Evolutionary conservation across 2,888 invertebrate genomes (phyloP).

Genomic region (Agrilus biguttatus): DNA sequence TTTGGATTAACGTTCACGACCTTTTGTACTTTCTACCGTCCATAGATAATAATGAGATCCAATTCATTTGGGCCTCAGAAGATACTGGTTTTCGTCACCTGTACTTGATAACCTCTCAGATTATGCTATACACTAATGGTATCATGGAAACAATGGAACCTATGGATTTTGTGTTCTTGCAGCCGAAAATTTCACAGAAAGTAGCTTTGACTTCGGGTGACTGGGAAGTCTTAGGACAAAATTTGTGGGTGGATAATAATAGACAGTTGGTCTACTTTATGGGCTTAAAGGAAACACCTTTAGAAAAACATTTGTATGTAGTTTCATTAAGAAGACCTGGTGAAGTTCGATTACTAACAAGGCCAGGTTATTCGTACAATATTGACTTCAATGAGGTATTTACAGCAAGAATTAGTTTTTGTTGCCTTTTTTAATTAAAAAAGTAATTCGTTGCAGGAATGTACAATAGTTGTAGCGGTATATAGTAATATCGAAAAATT

Average conservation of each 20-base stretch:
- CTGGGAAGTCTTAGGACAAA: slow-evolving; percentile 82
- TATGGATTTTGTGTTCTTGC: slow-evolving; percentile 35
- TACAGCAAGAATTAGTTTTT: slow-evolving; percentile 5
- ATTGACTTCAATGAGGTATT: slow-evolving; percentile 65
- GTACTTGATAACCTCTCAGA: slow-evolving; percentile 58
- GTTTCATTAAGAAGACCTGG: slow-evolving; percentile 59
- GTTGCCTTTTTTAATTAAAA: neutral
- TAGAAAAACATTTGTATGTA: slow-evolving; percentile 87
- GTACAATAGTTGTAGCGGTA: slow-evolving; percentile 67
- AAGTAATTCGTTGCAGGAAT: slow-evolving; percentile 40
- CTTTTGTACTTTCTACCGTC: slow-evolving; percentile 69
- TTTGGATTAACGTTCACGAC: slow-evolving; percentile 95
- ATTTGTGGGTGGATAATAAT: slow-evolving; percentile 75
- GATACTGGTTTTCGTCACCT: slow-evolving; percentile 82
- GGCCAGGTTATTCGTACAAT: slow-evolving; percentile 72
- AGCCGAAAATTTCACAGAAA: slow-evolving; percentile 53
- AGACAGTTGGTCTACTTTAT: slow-evolving; percentile 79
- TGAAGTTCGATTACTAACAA: slow-evolving; percentile 61
- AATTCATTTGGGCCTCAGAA: slow-evolving; percentile 87
- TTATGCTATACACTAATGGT: slow-evolving; percentile 39
- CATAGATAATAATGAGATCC: slow-evolving; percentile 32
- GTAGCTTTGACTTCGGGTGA: slow-evolving; percentile 73
- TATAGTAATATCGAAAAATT: slow-evolving; percentile 70
- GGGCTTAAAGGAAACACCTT: slow-evolving; percentile 75
- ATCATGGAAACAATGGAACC: slow-evolving; percentile 35